Evolutionary conservation across 2,113 vertebrate genomes (phyloP).

Genomic region (Monopterus albus): DNA sequence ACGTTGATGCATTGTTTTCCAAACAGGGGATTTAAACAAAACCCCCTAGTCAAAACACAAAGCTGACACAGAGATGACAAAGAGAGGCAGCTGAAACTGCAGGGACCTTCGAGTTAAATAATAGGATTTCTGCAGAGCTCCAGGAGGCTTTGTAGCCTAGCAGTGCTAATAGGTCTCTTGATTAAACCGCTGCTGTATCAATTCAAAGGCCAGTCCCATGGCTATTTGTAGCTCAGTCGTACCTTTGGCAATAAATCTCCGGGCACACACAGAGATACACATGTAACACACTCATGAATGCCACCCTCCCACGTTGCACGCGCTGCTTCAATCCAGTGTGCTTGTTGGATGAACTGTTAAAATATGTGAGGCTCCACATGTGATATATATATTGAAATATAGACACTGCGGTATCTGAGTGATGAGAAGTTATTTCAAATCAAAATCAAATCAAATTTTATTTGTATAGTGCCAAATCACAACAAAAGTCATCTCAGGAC

Average conservation of each 20-base stretch:
- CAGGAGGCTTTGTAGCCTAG: constrained; percentile 38
- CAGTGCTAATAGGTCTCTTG: constrained; percentile 45
- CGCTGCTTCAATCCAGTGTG: constrained; percentile 10
- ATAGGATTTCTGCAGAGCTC: constrained; percentile 41
- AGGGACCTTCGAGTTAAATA: constrained; percentile 38
- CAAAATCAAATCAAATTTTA: too few species aligned
- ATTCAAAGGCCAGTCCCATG: constrained; percentile 44
- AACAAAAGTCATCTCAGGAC: too few species aligned
- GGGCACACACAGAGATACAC: constrained; percentile 42
- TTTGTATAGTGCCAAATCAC: too few species aligned
- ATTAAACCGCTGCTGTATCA: constrained; percentile 69
- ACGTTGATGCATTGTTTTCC: constrained; percentile 53
- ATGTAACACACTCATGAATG: not conserved
- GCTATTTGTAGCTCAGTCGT: constrained; percentile 60
- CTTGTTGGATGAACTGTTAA: constrained; percentile 20
- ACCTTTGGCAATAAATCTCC: constrained; percentile 57
- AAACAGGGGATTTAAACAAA: constrained; percentile 39
- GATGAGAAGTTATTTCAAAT: constrained; percentile 18
- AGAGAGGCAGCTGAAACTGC: constrained; percentile 20
- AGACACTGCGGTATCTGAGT: constrained; percentile 20
- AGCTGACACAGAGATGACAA: constrained; percentile 29
- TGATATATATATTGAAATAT: constrained; percentile 40
- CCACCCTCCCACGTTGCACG: not conserved
- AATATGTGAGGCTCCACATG: not conserved
- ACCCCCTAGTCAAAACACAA: constrained; percentile 25